These are phyloP conservation scores for Pseudomyrmex concolor DNA, from an alignment of 1,140 invertebrate genomes.

Conservation along the genomic window DNA sequence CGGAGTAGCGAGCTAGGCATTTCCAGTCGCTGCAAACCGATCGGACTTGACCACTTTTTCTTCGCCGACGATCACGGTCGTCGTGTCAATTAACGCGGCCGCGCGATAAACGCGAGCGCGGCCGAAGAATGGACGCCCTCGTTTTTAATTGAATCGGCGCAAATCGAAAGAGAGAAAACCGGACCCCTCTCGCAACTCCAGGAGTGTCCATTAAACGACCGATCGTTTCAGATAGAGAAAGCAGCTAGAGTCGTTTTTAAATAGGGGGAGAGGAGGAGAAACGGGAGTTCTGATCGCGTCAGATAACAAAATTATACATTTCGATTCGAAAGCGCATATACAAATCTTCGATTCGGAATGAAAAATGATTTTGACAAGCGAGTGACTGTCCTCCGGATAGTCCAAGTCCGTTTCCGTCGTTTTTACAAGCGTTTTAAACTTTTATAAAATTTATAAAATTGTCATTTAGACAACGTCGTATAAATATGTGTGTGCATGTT, in stretches of 20 bases:
- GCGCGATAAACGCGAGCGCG: constrained; percentile 54
- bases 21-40: constrained; percentile 23
- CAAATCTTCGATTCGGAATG: constrained; percentile 48
- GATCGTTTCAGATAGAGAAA: constrained; percentile 74
- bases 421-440: neutral
- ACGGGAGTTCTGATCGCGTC: constrained; percentile 55
- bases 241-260: constrained; percentile 69
- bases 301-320: constrained; percentile 73
- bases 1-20: constrained; percentile 1
- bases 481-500: too few species aligned
- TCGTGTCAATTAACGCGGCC: constrained; percentile 72
- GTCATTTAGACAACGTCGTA: too few species aligned
- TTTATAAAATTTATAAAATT: too few species aligned
- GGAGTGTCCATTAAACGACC: constrained; percentile 70
- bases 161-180: constrained; percentile 59
- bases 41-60: constrained; percentile 53
- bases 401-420: neutral
- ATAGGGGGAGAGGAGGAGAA: constrained; percentile 34
- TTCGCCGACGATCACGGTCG: constrained; percentile 66
- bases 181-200: constrained; percentile 51
- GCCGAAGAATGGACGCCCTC: constrained; percentile 65
- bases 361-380: constrained; percentile 37
- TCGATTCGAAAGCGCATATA: constrained; percentile 52
- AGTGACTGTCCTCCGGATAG: neutral
- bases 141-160: constrained; percentile 73